Base-by-base conservation (phyloP, 2,888 invertebrate species). In the Melieria picta region DNA sequence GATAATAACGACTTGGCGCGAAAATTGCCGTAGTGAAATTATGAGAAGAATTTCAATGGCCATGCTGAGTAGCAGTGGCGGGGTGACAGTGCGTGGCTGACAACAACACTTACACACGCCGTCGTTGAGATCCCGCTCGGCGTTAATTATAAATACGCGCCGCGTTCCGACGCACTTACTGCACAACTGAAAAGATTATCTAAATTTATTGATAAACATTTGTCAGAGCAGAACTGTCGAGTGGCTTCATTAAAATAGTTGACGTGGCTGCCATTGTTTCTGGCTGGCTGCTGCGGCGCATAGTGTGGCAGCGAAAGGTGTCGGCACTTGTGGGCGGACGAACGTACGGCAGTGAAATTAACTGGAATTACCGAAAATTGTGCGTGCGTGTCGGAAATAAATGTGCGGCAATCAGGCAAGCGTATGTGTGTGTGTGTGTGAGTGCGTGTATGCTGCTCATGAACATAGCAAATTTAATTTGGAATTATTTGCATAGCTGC, bases 1-100 rank as follows among this genome's bases (percentile, higher is more conserved):
- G 45, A 46, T 65, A 65, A 65, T 55, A 56, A 65, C 56, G 16
- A 67, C 45, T 67, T 45, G 60, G 43, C 13, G 42, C 48, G 60
- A 60, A 45, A 68, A 16, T 68, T 68, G 50, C 47, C 60, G 48
- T 16, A 61, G 30, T 1, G 52, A 30, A 61, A 60, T 52, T 68
- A 68, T 68, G 68, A 68, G 43, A 55, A 68, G 55, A 68, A 68
- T 68, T 68, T 61, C 7, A 61, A 68, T 46, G 61, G 30, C n/a
- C 56, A 45, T 46, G 11, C 10, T 61, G 66, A 11, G 13, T n/a
- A 42, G 5, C 50, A 48, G 46, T 68, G 10, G 9, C 13, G n/a
- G 46, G n/a, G 55, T 4, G n/a, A 43, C 4, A 42, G 50, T 52
- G 45, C n/a, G 43, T 5, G 6, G 10, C 30, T 43, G 13, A 30